Evolutionary conservation across 2,797 vertebrate genomes (phyloP), one percentile per base, ranked within the genome.

Genomic region (Kryptopterus vitreolus): DNA sequence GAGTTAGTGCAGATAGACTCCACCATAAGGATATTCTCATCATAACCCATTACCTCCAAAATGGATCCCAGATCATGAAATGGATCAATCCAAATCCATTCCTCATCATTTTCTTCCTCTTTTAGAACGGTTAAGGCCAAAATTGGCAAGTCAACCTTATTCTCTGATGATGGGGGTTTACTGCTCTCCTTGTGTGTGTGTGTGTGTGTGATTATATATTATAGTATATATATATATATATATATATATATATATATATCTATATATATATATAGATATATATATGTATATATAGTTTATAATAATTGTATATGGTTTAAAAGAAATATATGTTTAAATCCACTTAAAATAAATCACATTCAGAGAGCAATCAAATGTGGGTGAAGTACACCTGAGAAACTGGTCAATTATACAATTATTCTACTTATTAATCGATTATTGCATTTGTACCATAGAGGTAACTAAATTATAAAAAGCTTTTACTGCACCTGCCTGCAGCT

Each of bases 41-140:
- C 72, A 74, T 74, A 74, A 74, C 69, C 48, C 71, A 77, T 85
- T 82, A 78, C 53, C 70, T 29, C 58, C 24, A 73, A 55, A 83
- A 85, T 76, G 46, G 18, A 80, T 55, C 22, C 8, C 22, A n/a
- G 48, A 63, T 71, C 33, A 61, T 10, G 38, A 68, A 72, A 79
- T 68, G 69, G 55, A 43, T 72, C 48, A 62, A 59, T 81, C 59
- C 75, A 18, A 78, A 75, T 43, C 59, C 52, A 73, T 69, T 69
- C 31, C 57, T 70, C 63, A 24, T 71, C n/a, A 57, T 80, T 85
- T 83, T 62, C 38, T 55, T 26, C 18, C 55, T 63, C 13, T 43
- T 63, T 38, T 31, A 80, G 68, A 74, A 48, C 57, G 57, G 9
- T 62, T 63, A 66, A 46, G 31, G 12, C 12, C 26, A 57, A 62